Evolutionary conservation across 2,797 vertebrate species (phyloP).

Genomic region (Tragopan temminckii): DNA sequence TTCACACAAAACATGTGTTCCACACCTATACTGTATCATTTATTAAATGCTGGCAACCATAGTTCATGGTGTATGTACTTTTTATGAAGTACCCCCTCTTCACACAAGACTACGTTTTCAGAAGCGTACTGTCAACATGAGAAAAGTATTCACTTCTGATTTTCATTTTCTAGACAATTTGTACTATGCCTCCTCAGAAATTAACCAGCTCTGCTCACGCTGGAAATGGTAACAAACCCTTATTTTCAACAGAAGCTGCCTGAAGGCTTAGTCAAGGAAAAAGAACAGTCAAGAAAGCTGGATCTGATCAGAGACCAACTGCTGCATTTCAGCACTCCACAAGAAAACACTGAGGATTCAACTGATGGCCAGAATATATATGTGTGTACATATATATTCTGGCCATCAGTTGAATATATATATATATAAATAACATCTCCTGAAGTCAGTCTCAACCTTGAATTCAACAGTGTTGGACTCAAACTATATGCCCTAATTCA

Average conservation of each 20-base stretch:
- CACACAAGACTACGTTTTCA: not conserved
- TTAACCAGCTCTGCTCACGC: not conserved
- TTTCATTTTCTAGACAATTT: not conserved
- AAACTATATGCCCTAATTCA: not conserved
- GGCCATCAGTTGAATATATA: no score
- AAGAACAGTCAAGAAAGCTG: not conserved
- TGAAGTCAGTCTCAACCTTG: not conserved
- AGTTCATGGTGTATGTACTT: not conserved
- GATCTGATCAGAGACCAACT: slow-evolving; percentile 7
- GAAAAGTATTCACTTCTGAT: slow-evolving; percentile 8
- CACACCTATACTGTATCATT: not conserved
- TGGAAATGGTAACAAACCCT: not conserved
- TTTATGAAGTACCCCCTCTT: not conserved
- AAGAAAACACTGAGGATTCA: not conserved
- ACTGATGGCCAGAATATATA: not conserved
- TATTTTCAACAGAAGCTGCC: not conserved
- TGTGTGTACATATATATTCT: no score
- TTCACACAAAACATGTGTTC: not conserved
- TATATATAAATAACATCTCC: not conserved
- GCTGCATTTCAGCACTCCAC: slow-evolving; percentile 23
- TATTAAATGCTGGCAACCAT: slow-evolving; percentile 6
- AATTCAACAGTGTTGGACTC: not conserved
- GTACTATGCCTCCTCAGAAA: not conserved
- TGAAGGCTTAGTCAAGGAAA: not conserved
- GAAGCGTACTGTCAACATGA: not conserved